Evolutionary conservation across 1,140 invertebrate genomes (phyloP).

Genomic region (Eufriesea mexicana): DNA sequence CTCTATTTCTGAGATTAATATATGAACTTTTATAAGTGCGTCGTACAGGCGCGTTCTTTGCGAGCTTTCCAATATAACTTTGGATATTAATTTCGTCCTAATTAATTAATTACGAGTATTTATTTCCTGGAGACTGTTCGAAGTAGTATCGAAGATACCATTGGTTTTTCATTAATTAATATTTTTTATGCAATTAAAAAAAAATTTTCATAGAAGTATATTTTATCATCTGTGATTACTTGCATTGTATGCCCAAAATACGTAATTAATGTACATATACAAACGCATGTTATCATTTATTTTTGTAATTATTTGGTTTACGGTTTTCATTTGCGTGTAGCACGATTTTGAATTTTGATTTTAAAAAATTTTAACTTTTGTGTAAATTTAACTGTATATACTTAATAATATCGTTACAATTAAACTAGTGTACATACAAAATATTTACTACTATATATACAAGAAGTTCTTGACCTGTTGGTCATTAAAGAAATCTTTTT

Average conservation of each 20-base stretch:
- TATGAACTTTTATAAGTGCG: too few species aligned
- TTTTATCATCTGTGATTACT: too few species aligned
- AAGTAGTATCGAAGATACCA: too few species aligned
- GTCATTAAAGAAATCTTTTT: constrained; percentile 29
- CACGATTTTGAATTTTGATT: constrained; percentile 7
- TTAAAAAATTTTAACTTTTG: constrained; percentile 26
- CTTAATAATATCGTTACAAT: constrained; percentile 26
- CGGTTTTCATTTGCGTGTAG: constrained; percentile 8
- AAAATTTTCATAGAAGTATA: too few species aligned
- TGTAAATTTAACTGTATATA: neutral
- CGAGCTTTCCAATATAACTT: too few species aligned
- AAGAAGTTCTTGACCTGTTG: constrained; percentile 21
- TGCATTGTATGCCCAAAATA: neutral
- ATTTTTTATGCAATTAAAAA: too few species aligned
- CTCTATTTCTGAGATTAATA: too few species aligned
- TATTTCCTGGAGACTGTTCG: too few species aligned
- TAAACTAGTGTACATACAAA: constrained; percentile 34
- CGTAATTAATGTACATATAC: neutral
- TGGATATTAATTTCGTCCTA: too few species aligned
- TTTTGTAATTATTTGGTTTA: constrained; percentile 31
- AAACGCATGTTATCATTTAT: neutral
- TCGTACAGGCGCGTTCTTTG: too few species aligned
- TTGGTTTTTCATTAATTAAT: too few species aligned
- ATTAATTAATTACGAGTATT: too few species aligned
- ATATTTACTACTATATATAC: constrained; percentile 53